These are phyloP conservation scores for Neuroscelio doddi DNA, from an alignment of 2,888 invertebrate species.

Conservation along the genomic window DNA sequence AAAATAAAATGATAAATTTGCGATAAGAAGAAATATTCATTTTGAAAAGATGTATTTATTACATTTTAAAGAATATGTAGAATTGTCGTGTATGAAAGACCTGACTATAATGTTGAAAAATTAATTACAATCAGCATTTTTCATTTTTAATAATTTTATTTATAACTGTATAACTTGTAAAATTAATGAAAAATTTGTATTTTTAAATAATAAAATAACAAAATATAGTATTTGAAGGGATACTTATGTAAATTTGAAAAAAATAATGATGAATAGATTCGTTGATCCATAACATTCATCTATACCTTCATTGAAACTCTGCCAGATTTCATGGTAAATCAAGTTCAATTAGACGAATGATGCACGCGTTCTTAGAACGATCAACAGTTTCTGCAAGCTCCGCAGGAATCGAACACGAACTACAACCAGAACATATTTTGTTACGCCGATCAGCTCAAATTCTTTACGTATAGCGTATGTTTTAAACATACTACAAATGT, in stretches of 20 bases:
- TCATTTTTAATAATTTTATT: no score
- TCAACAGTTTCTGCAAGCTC: neutral
- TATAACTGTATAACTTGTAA: no score
- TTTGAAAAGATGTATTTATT: no score
- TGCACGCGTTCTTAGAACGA: neutral
- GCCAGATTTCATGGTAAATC: neutral
- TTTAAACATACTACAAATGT: no score
- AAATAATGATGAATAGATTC: neutral
- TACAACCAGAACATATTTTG: neutral
- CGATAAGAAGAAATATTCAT: no score
- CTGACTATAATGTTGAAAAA: no score
- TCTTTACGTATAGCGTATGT: no score
- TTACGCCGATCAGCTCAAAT: neutral
- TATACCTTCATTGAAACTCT: neutral
- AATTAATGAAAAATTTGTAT: neutral
- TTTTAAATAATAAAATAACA: neutral
- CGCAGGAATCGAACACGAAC: neutral
- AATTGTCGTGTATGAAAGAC: no score
- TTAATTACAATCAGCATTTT: no score
- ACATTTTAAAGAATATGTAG: no score
- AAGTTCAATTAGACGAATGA: conserved; percentile 4
- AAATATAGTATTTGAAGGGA: neutral
- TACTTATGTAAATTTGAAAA: neutral
- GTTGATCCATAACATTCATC: neutral
- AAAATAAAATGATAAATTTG: no score